Evolutionary conservation across 2,113 vertebrate species (phyloP).

Genomic region (Cichladusa arquata): DNA sequence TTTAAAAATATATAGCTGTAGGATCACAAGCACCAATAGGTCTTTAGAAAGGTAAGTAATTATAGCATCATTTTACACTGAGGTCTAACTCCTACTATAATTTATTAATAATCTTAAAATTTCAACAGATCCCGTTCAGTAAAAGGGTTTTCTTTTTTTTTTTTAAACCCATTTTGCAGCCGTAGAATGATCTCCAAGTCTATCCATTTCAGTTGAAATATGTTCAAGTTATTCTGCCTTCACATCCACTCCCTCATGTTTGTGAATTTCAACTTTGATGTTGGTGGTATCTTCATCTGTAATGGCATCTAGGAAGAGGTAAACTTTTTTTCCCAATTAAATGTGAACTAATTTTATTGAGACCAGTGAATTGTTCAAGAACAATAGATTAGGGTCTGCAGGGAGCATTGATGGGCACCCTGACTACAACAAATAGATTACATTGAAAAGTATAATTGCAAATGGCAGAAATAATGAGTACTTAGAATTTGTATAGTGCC

Average conservation of each 20-base stretch:
- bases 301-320: not conserved
- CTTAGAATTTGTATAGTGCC: not conserved
- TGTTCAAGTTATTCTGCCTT: not conserved
- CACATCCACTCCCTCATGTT: accelerated
- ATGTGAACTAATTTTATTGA: not conserved
- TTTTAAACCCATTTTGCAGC: not conserved
- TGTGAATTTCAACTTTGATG: not conserved
- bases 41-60: not conserved
- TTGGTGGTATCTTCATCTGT: not conserved
- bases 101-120: not conserved
- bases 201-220: not conserved
- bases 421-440: not conserved
- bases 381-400: not conserved
- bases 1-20: not conserved
- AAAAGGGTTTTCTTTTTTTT: not conserved
- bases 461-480: slow-evolving; percentile 17
- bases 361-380: not conserved
- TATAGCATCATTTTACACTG: not conserved
- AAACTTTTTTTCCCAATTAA: not conserved
- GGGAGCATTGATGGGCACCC: not conserved
- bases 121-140: not conserved
- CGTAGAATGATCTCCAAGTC: not conserved
- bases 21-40: not conserved
- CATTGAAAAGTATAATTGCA: not conserved
- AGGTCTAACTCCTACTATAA: not conserved